Evolutionary conservation across 2,797 vertebrate species (phyloP), one percentile per base, ranked within the genome.

Genomic region (Helicolenus hilgendorfi): DNA sequence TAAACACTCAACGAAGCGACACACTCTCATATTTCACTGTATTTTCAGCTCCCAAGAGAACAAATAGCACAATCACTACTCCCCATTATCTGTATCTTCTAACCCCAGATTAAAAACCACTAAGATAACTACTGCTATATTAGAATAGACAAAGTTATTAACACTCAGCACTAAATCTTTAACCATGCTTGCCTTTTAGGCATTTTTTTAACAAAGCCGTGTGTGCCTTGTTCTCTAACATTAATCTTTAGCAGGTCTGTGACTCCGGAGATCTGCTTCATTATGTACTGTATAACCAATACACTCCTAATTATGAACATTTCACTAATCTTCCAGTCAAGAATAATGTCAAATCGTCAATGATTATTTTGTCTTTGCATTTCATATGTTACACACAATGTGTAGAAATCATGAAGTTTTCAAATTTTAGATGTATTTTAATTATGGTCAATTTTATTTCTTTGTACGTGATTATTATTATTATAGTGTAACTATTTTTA

Each of bases 201-300:
- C 33, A 68, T 11, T 22, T 59, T 83, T 85, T 89, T 80, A 77
- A 71, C 49, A 18, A 24, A 58, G 24, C 81, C 59, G 0, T 59
- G 14, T 73, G 85, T 91, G 89, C 90, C 83, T 93, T 89, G 14
- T 84, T 11, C 11, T 85, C 41, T 74, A 84, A 79, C 62, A 76
- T 38, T 71, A 33, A 72, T 13, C 15, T 79, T 82, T 15, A 68
- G 68, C 59, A 75, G 77, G 53, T 85, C 64, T 84, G 68, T 60
- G 80, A 79, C 68, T 71, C 81, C 78, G 62, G 10, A 45, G 11
- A 88, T 82, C 8, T 89, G 45, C 59, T 79, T 77, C 60, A 53
- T 15, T 69, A 60, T 85, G 64, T 79, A 60, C 68, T 81, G 11
- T 79, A 49, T 69, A 63, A 72, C 63, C 3, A 65, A 15, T 56